phyloP scores from a whole-genome alignment of 2,113 vertebrate species.

The Protomyctophum bolini region DNA sequence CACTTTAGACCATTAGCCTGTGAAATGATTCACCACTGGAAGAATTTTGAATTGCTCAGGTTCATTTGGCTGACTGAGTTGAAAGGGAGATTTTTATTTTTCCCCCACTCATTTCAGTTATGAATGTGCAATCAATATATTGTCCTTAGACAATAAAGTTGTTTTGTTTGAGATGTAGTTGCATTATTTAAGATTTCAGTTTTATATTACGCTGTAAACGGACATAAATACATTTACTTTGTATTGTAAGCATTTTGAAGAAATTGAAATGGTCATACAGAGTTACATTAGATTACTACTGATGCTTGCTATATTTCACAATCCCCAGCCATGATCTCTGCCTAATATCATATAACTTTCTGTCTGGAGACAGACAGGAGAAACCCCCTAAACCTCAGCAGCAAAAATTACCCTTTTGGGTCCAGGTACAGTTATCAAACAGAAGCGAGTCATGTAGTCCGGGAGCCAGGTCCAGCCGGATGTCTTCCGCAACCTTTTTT shows the following conservation, averaged over 20 bases:
- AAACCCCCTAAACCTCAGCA: neutral
- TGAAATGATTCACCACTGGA: neutral
- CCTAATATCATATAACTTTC: too few relatives aligned
- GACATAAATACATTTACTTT: too few relatives aligned
- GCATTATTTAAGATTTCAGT: constrained; percentile 1
- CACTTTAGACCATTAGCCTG: neutral
- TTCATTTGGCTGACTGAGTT: constrained; percentile 18
- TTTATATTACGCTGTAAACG: neutral
- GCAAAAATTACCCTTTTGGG: neutral
- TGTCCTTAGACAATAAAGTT: constrained; percentile 47
- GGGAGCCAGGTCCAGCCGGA: too few relatives aligned
- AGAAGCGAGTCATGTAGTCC: too few relatives aligned
- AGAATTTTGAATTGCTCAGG: constrained; percentile 21
- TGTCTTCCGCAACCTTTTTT: too few relatives aligned
- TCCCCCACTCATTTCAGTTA: constrained; percentile 55
- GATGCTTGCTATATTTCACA: too few relatives aligned
- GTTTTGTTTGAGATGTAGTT: constrained; percentile 16
- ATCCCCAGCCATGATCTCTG: too few relatives aligned
- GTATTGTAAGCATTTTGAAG: too few relatives aligned
- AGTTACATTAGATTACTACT: too few relatives aligned
- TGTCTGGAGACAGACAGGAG: too few relatives aligned
- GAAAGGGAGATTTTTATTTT: constrained; percentile 40
- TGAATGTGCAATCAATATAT: constrained; percentile 40
- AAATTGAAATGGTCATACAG: too few relatives aligned
- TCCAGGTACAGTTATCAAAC: too few relatives aligned